Evolutionary conservation across 2,113 vertebrate species (phyloP), one percentile per base, ranked within the genome.

Genomic region (Pedetes capensis): DNA sequence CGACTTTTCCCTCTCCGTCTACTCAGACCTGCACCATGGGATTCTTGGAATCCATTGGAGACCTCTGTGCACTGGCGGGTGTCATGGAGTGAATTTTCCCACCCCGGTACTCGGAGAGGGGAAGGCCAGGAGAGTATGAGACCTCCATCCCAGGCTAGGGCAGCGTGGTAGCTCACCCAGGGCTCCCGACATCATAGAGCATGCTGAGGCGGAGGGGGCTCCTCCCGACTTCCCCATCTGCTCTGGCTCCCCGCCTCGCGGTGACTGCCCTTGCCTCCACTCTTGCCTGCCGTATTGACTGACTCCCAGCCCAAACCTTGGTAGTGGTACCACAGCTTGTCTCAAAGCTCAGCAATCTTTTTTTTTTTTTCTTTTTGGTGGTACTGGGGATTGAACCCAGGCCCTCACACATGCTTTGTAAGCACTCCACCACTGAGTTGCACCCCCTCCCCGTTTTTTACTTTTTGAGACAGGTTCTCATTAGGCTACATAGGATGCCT

Each of bases 91-190:
- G 75, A 76, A 57, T 8, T 37, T 68, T 44, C 64, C 29, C 16
- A 25, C 10, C 4, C 11, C 12, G 57, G 3, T 47, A 42, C 42
- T 29, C 44, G 16, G 16, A 6, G 13, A 22, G 47, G 55, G 80
- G 61, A 9, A 22, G 8, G 16, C 34, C 1, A 9, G 3, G 51
- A 69, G 18, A 16, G 6, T 0, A n/a, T n/a, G 5, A 27, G 3
- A 3, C 17, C 32, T 17, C 9, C 8, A 0, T 20, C 42, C 47
- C n/a, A n/a, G n/a, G n/a, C n/a, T n/a, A n/a, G n/a, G n/a, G n/a
- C n/a, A n/a, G n/a, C n/a, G n/a, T n/a, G n/a, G n/a, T n/a, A n/a
- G n/a, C n/a, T n/a, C n/a, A n/a, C n/a, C n/a, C n/a, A n/a, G n/a
- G n/a, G n/a, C n/a, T n/a, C n/a, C n/a, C n/a, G n/a, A n/a, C n/a